Percentiles rank a stretch among this genome's conserved stretches.
phyloP scores from a whole-genome alignment of 2,797 vertebrate genomes.

The Falco berigora region DNA sequence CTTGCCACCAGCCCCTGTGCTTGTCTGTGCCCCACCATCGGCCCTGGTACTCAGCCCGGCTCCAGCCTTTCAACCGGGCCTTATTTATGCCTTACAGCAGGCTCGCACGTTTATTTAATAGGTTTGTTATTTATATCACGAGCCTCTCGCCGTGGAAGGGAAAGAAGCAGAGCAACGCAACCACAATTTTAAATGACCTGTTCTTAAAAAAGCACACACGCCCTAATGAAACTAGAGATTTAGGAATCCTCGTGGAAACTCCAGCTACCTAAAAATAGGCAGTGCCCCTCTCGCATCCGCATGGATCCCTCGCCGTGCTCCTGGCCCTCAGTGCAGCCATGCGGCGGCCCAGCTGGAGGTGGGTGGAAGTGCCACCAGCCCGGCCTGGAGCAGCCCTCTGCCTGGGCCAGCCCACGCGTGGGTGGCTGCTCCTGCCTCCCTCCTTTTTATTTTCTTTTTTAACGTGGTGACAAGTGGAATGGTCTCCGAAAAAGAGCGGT shows the following conservation, averaged over 20 bases:
- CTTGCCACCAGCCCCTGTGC: not conserved
- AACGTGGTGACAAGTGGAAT: slow-evolving; percentile 6
- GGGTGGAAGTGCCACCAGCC: not conserved
- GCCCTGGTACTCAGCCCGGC: rapidly evolving
- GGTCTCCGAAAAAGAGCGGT: not conserved
- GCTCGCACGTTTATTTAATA: not conserved
- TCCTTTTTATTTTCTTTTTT: not conserved
- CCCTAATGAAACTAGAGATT: slow-evolving; percentile 62
- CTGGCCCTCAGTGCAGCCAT: not conserved
- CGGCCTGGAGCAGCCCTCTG: not conserved
- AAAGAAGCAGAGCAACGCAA: not conserved
- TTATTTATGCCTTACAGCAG: rapidly evolving
- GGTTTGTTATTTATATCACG: not conserved
- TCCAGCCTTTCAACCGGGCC: not conserved
- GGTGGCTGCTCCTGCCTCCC: not conserved
- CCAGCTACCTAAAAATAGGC: slow-evolving; percentile 53
- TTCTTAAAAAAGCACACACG: slow-evolving; percentile 50
- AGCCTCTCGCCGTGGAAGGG: not conserved
- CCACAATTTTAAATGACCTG: slow-evolving; percentile 43
- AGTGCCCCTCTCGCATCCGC: not conserved
- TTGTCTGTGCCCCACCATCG: not conserved
- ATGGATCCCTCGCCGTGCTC: not conserved
- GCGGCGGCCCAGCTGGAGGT: not conserved
- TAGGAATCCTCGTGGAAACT: slow-evolving; percentile 61
- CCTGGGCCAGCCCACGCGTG: not conserved